Conservation (phyloP, 2,113 vertebrate species). For the Donacobius atricapilla region DNA sequence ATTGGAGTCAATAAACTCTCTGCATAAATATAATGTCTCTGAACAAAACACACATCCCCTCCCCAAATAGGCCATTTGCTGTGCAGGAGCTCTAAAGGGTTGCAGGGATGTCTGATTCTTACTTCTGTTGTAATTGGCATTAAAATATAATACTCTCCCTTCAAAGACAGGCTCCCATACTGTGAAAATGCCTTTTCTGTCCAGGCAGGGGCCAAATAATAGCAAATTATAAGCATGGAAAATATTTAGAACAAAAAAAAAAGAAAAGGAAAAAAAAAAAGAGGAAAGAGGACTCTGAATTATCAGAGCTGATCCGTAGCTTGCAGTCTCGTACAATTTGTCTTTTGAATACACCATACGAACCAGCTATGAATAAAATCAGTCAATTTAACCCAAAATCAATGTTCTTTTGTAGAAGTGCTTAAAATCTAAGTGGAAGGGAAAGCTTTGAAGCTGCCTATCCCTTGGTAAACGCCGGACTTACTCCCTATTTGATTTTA, state of each 20-base stretch:
- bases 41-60: slow-evolving; percentile 35
- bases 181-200: slow-evolving; percentile 58
- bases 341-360: slow-evolving; percentile 58
- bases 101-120: slow-evolving; percentile 29
- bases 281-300: slow-evolving; percentile 9
- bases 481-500: slow-evolving; percentile 21
- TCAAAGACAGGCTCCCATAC: slow-evolving; percentile 25
- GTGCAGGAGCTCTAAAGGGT: slow-evolving; percentile 14
- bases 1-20: slow-evolving; percentile 58
- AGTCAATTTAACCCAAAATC: slow-evolving; percentile 71
- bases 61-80: slow-evolving; percentile 35
- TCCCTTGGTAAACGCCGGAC: slow-evolving; percentile 15
- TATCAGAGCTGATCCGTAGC: slow-evolving; percentile 42
- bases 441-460: slow-evolving; percentile 66
- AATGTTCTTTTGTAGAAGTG: slow-evolving; percentile 67
- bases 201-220: slow-evolving; percentile 56
- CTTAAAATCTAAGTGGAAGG: slow-evolving; percentile 70
- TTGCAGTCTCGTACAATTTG: slow-evolving; percentile 52
- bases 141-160: slow-evolving; percentile 24
- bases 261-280: neutral
- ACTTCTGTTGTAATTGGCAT: slow-evolving; percentile 47
- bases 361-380: slow-evolving; percentile 71
- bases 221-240: slow-evolving; percentile 58
- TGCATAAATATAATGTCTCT: slow-evolving; percentile 40
- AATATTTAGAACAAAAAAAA: slow-evolving; percentile 46